Conservation (phyloP, 2,797 vertebrate genomes). For the Natrix natrix region DNA sequence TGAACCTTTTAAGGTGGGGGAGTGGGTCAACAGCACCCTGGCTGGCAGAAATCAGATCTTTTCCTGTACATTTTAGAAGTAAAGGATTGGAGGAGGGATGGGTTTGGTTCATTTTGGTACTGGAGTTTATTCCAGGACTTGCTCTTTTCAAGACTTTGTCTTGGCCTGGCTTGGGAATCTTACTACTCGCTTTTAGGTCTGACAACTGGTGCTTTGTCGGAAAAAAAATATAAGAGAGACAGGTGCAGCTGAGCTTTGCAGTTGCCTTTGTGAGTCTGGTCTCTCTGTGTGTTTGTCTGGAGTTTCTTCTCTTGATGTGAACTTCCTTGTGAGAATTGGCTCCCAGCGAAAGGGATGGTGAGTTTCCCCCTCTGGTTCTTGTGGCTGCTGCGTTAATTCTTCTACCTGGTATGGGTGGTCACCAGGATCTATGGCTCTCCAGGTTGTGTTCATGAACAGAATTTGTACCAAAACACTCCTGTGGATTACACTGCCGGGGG, state of each 20-base stretch:
- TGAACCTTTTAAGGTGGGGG: background rate
- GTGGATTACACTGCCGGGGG: background rate
- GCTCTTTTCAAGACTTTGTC: background rate
- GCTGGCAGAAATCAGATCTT: background rate
- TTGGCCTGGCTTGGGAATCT: too few species aligned
- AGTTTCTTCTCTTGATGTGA: background rate
- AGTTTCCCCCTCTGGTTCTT: background rate
- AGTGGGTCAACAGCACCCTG: background rate
- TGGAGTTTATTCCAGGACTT: background rate
- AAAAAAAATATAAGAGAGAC: background rate
- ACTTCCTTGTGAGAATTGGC: background rate
- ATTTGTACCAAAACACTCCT: background rate
- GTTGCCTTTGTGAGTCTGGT: background rate
- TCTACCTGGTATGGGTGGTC: background rate
- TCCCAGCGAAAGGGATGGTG: background rate
- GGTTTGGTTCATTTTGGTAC: fast-evolving
- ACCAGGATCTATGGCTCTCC: background rate
- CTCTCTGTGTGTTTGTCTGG: background rate
- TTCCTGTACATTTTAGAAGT: background rate
- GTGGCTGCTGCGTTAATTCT: background rate
- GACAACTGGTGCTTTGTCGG: too few species aligned
- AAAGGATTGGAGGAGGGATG: too few species aligned
- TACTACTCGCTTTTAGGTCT: background rate
- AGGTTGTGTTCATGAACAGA: background rate
- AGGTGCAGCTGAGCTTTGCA: background rate